Evolutionary conservation across 2,797 vertebrate genomes (phyloP).

Genomic region (Hippoglossus hippoglossus): DNA sequence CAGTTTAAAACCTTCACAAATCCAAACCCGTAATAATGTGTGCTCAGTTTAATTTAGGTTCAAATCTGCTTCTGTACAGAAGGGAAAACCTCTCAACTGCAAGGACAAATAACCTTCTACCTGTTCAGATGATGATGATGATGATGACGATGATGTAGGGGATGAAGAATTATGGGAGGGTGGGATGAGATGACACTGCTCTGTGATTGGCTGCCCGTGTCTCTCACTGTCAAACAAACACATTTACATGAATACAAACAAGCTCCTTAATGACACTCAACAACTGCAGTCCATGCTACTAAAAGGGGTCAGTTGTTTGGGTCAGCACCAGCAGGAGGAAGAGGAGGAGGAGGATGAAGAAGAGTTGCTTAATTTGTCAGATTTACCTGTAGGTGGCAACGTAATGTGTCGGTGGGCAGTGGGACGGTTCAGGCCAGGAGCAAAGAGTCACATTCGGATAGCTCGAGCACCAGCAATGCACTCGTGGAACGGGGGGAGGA

Average conservation of each 20-base stretch:
- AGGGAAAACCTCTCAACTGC: no score
- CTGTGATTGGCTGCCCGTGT: neutral
- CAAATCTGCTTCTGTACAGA: neutral
- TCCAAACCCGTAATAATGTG: no score
- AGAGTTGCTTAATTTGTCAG: neutral
- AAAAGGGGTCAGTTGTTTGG: neutral
- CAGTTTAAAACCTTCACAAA: no score
- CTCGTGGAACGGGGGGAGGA: constrained; percentile 52
- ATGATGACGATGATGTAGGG: constrained; percentile 11
- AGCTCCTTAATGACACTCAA: neutral
- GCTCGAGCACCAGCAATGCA: constrained; percentile 77
- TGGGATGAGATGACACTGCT: constrained; percentile 50
- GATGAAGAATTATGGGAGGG: constrained; percentile 31
- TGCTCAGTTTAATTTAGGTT: no score
- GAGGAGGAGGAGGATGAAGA: neutral
- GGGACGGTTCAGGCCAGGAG: constrained; percentile 72
- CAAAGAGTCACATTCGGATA: constrained; percentile 79
- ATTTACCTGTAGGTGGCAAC: constrained; percentile 79
- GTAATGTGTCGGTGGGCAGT: constrained; percentile 61
- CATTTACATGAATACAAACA: neutral
- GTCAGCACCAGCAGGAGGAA: neutral
- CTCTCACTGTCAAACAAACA: constrained; percentile 65
- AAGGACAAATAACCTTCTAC: constrained; percentile 36
- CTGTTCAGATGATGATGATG: constrained; percentile 36
- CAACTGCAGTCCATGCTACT: neutral